Conservation (phyloP, 2,888 invertebrate genomes). For the Athalia rosae region DNA sequence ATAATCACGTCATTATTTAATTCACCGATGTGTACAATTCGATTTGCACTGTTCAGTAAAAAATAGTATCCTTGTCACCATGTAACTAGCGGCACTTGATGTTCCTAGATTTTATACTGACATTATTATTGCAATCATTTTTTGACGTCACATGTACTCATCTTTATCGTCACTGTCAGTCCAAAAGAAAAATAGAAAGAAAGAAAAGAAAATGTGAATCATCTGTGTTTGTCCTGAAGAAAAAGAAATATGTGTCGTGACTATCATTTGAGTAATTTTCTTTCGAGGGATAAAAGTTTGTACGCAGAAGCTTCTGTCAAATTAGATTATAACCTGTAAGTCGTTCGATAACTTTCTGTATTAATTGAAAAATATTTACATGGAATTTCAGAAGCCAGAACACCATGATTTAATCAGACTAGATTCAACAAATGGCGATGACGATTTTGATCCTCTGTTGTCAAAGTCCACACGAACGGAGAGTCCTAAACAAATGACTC, state of each 20-base stretch:
- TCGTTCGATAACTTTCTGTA: background rate
- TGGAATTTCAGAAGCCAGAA: slow-evolving; percentile 57
- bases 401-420: slow-evolving; percentile 80
- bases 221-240: no score
- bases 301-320: no score
- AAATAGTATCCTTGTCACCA: slow-evolving; percentile 9
- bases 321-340: background rate
- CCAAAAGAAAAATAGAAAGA: no score
- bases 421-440: slow-evolving; percentile 80
- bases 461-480: slow-evolving; percentile 71
- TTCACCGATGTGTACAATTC: background rate
- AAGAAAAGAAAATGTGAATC: no score
- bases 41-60: slow-evolving; percentile 25
- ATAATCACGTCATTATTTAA: slow-evolving; percentile 44
- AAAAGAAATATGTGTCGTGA: no score
- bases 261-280: no score
- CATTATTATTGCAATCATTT: slow-evolving; percentile 3
- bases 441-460: slow-evolving; percentile 82
- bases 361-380: background rate
- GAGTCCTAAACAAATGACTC: slow-evolving; percentile 71
- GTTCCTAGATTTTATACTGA: slow-evolving; percentile 15
- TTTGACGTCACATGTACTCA: background rate
- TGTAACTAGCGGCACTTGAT: slow-evolving; percentile 20
- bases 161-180: no score
- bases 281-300: no score